Evolutionary conservation across 2,797 vertebrate genomes (phyloP).

Genomic region (Fratercula arctica): DNA sequence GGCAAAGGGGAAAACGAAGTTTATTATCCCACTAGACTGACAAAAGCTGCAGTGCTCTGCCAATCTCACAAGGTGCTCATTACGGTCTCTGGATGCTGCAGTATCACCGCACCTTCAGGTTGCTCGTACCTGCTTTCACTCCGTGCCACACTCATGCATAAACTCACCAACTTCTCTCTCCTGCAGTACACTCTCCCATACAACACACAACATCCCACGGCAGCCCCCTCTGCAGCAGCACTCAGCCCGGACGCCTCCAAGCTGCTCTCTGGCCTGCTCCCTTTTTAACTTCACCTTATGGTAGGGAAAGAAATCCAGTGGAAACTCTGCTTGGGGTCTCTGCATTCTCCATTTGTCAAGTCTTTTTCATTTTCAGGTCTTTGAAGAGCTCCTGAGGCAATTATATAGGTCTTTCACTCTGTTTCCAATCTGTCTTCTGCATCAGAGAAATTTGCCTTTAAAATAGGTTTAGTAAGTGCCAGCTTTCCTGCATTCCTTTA

Average conservation of each 20-base stretch:
- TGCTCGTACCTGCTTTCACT: background rate
- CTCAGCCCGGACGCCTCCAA: background rate
- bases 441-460: conserved; percentile 66
- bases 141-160: background rate
- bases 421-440: conserved; percentile 55
- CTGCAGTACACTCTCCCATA: background rate
- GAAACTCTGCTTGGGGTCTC: conserved; percentile 47
- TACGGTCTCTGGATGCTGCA: background rate
- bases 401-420: conserved; percentile 23
- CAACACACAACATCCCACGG: background rate
- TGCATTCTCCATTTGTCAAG: conserved; percentile 42
- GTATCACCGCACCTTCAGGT: background rate
- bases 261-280: background rate
- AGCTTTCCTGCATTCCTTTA: conserved; percentile 60
- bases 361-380: conserved; percentile 26
- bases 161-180: background rate
- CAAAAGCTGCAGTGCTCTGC: background rate
- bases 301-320: background rate
- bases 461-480: conserved; percentile 39
- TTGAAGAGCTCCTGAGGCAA: background rate
- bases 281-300: background rate
- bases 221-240: background rate
- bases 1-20: background rate
- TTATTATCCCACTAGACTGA: background rate
- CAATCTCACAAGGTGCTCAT: fast-evolving